Evolutionary conservation across 2,113 vertebrate genomes (phyloP).

Genomic region (Nycticryphes semicollaris): DNA sequence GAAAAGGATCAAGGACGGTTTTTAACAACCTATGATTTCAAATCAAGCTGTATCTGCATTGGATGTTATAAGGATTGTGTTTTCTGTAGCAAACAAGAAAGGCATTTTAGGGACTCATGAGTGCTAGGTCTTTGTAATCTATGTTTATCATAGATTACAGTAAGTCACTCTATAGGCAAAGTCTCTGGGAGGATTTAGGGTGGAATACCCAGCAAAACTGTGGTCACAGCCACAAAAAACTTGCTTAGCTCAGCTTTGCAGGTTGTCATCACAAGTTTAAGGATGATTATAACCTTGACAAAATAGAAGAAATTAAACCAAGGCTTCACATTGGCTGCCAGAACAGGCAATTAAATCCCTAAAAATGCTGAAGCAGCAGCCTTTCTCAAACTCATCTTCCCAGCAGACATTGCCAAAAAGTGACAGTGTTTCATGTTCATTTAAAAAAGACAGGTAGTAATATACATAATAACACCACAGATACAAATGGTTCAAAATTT

Average conservation of each 20-base stretch:
- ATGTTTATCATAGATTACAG: neutral
- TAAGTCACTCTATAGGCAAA: neutral
- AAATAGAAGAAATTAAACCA: neutral
- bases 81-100: neutral
- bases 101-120: neutral
- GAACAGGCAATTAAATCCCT: neutral
- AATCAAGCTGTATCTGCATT: neutral
- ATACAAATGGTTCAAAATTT: neutral
- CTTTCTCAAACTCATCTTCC: neutral
- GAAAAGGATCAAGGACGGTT: neutral
- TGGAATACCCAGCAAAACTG: neutral
- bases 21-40: neutral
- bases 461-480: neutral
- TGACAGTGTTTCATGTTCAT: neutral
- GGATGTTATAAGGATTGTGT: neutral
- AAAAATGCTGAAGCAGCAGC: neutral
- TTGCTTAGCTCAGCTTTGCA: neutral
- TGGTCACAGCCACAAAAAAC: neutral
- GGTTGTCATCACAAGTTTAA: neutral
- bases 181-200: neutral
- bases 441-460: neutral
- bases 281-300: conserved; percentile 22
- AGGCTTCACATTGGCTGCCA: neutral
- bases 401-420: neutral
- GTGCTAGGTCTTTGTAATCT: neutral